These are phyloP conservation scores for Neria commutata DNA, from an alignment of 2,888 invertebrate species.

Conservation along the genomic window DNA sequence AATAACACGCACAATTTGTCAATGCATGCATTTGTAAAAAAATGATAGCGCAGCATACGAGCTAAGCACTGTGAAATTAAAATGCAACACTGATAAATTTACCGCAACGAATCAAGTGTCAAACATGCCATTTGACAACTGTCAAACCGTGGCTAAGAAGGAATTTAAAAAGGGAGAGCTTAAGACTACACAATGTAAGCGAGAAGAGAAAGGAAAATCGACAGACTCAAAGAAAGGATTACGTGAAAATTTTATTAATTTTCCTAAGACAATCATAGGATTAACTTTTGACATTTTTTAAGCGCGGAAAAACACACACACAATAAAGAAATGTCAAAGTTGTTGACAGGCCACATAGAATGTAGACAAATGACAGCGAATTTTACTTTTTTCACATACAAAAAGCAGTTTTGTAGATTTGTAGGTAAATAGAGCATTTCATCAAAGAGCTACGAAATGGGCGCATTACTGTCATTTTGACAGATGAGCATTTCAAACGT, in stretches of 20 bases:
- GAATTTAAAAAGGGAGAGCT: neutral
- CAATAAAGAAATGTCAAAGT: conserved; percentile 23
- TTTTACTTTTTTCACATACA: neutral
- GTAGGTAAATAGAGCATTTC: too few relatives aligned
- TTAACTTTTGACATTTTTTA: conserved; percentile 21
- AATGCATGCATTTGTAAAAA: too few relatives aligned
- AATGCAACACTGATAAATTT: conserved; percentile 9
- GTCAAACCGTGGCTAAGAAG: conserved; percentile 5
- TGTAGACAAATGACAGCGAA: neutral
- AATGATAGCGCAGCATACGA: neutral
- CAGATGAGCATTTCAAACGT: conserved; percentile 22
- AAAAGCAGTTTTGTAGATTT: neutral
- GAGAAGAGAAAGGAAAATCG: neutral
- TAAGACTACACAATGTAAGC: neutral
- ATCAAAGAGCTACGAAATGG: conserved; percentile 11
- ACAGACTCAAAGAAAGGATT: neutral
- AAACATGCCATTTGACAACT: conserved; percentile 20
- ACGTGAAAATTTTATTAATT: conserved; percentile 20
- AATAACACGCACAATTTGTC: too few relatives aligned
- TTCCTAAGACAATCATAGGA: conserved; percentile 3
- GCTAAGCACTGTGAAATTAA: conserved; percentile 3
- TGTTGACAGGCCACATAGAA: conserved; percentile 1
- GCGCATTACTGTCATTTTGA: conserved; percentile 19
- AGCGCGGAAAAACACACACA: neutral
- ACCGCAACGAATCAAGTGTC: conserved; percentile 16